phyloP scores from a whole-genome alignment of 2,888 invertebrate genomes.

The Ectemnius lituratus region DNA sequence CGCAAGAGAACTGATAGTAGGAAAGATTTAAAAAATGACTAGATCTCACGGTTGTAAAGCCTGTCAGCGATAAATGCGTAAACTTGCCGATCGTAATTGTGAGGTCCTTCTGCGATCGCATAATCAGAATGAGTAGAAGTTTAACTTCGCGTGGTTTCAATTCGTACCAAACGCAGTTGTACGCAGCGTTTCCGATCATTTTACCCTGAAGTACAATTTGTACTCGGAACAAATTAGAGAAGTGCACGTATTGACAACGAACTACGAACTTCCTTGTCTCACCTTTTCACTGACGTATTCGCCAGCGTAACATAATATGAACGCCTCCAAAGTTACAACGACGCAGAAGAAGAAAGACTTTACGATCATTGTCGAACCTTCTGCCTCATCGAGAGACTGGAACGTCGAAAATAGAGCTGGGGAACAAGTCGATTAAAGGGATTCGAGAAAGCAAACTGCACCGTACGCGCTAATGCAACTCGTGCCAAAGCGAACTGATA shows the following conservation, averaged over 20 bases:
- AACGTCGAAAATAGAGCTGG: constrained; percentile 1
- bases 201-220: constrained; percentile 37
- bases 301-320: constrained; percentile 55
- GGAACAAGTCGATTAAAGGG: too few relatives aligned
- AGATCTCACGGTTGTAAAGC: constrained; percentile 45
- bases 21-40: not conserved
- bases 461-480: too few relatives aligned
- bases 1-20: not conserved
- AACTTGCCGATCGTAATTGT: constrained; percentile 54
- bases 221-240: not conserved
- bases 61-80: constrained; percentile 43
- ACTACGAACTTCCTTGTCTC: not conserved
- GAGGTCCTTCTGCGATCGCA: constrained; percentile 48
- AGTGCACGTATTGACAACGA: too few relatives aligned
- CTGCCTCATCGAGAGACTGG: constrained; percentile 14
- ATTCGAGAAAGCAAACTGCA: too few relatives aligned
- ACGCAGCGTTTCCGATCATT: constrained; percentile 43
- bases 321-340: constrained; percentile 44
- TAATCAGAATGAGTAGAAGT: constrained; percentile 43
- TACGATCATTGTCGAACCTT: constrained; percentile 21
- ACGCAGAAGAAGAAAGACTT: constrained; percentile 46
- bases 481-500: too few relatives aligned
- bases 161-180: constrained; percentile 55
- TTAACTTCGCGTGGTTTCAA: constrained; percentile 33
- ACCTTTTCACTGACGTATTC: constrained; percentile 53